Evolutionary conservation across 2,888 invertebrate species (phyloP), one percentile per base, ranked within the genome.

Genomic region (Saturnia japonica): DNA sequence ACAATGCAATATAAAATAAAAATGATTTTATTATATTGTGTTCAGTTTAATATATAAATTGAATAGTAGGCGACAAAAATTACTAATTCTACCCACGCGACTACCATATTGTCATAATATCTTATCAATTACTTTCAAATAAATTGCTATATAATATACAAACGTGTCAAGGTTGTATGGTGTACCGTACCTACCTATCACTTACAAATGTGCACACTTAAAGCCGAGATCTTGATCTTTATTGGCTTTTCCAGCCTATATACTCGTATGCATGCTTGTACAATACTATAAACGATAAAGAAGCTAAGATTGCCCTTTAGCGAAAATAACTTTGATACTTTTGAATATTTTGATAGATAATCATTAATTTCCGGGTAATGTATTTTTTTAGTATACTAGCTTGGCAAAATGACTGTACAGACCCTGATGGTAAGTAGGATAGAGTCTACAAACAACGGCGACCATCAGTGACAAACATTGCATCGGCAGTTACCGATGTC

Each of bases 71-170:
- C 68, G n/a, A 45, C 54, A 67, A 14, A 40, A 67, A 11, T 25
- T 45, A 64, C 64, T 47, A 51, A 71, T 51, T 68, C 51, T 51
- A 62, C 71, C 68, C 68, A 68, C 71, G 68, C 71, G 12, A 68
- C 28, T 22, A 68, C 45, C 71, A 42, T 47, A 7, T 11, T 25
- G 14, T 47, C 57, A 70, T 71, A n/a, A n/a, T n/a, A 71, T 68
- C 68, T 68, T 68, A 68, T 62, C 68, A 68, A 71, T 71, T 68
- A 60, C 25, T 45, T 68, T 47, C 19, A 60, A 60, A 68, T 54
- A 57, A 28, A 57, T 43, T 54, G 42, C 12, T 51, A n/a, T 54
- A 47, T 71, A 34, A n/a, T 54, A 47, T 71, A 34, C 34, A 67
- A 70, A 60, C 11, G 42, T 71, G 68, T 54, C 71, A 71, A 71